These are phyloP conservation scores for Bovichtus variegatus DNA, from an alignment of 2,797 vertebrate species.

Conservation along the genomic window DNA sequence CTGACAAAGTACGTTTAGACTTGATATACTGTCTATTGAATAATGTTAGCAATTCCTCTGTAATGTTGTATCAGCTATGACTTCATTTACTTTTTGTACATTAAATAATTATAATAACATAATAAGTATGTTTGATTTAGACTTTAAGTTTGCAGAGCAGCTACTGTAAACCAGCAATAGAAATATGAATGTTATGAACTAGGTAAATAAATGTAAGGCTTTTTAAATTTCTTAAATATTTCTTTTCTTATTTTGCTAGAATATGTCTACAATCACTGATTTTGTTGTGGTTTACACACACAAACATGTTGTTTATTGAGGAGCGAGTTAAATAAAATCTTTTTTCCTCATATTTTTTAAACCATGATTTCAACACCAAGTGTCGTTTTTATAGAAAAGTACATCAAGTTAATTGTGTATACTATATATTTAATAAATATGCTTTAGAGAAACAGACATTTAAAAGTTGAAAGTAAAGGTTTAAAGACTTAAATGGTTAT, in stretches of 20 bases:
- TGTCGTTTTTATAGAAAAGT: constrained; percentile 61
- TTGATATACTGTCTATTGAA: constrained; percentile 88
- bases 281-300: constrained; percentile 91
- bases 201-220: constrained; percentile 86
- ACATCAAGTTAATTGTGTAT: background rate
- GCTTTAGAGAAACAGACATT: background rate
- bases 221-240: constrained; percentile 83
- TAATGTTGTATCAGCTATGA: constrained; percentile 96
- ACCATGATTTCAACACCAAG: constrained; percentile 72
- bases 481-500: background rate
- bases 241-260: constrained; percentile 92
- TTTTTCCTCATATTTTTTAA: constrained; percentile 87
- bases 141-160: constrained; percentile 88
- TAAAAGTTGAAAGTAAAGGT: constrained; percentile 10
- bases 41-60: constrained; percentile 92
- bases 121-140: constrained; percentile 84
- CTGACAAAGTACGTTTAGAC: constrained; percentile 87
- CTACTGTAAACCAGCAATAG: constrained; percentile 95
- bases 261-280: constrained; percentile 88
- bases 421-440: constrained; percentile 1
- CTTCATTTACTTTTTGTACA: constrained; percentile 88
- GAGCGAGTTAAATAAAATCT: constrained; percentile 90
- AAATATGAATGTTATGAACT: constrained; percentile 89
- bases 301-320: constrained; percentile 87
- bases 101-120: constrained; percentile 72